Percentiles rank a stretch among this genome's conserved stretches.
Conservation (phyloP, 1,140 invertebrate genomes). For the Papilio xuthus region DNA sequence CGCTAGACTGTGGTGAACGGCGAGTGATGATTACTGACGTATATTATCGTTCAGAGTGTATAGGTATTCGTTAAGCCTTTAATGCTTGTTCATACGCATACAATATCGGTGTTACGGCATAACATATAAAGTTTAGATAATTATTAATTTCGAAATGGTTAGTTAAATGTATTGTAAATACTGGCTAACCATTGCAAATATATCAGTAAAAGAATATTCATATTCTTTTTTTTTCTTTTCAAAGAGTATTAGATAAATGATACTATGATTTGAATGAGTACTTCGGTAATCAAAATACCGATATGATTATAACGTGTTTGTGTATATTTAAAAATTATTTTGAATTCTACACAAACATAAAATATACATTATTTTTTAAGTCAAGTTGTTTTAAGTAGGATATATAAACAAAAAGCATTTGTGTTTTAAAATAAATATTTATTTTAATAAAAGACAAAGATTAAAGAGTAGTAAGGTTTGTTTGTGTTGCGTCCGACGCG, state of each 20-base stretch:
- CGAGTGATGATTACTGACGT: slow-evolving; percentile 44
- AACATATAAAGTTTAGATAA: not conserved
- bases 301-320: no score
- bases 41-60: slow-evolving; percentile 35
- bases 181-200: no score
- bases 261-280: no score
- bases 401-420: slow-evolving; percentile 14
- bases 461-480: slow-evolving; percentile 78
- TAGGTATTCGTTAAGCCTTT: slow-evolving; percentile 54
- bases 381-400: not conserved
- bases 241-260: no score
- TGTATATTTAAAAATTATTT: no score
- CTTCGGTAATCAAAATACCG: no score
- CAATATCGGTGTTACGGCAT: slow-evolving; percentile 15
- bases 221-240: no score
- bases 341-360: no score
- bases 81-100: slow-evolving; percentile 48
- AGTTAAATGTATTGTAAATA: not conserved
- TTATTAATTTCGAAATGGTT: not conserved
- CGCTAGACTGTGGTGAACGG: slow-evolving; percentile 34
- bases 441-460: slow-evolving; percentile 70
- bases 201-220: no score
- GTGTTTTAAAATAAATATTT: slow-evolving; percentile 47
- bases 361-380: not conserved
- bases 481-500: slow-evolving; percentile 67